Conservation (phyloP, 2,797 vertebrate species). For the Cuniculus paca region DNA sequence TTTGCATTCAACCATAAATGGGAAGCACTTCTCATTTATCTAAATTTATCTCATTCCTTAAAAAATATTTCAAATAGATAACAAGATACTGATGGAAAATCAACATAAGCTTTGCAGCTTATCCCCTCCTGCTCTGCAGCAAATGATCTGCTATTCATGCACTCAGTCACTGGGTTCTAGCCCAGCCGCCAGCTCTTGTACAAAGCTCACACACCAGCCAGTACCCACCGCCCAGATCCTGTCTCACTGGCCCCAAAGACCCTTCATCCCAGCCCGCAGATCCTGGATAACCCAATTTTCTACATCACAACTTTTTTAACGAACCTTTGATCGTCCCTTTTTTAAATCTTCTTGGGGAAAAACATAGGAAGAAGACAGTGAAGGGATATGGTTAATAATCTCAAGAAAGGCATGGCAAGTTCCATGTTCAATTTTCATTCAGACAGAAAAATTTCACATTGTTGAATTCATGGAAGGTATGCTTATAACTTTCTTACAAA, state of each 20-base stretch:
- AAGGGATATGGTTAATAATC: neutral
- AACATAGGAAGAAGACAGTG: neutral
- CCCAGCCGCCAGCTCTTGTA: neutral
- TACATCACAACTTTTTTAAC: neutral
- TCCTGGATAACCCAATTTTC: conserved; percentile 8
- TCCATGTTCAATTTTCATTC: neutral
- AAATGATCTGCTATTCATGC: neutral
- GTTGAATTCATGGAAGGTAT: neutral
- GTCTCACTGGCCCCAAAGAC: neutral
- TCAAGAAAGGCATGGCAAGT: neutral
- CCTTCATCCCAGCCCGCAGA: neutral
- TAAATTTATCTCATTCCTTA: conserved; percentile 37
- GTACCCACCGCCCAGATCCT: neutral
- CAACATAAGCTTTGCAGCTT: neutral
- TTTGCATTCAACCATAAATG: conserved; percentile 41
- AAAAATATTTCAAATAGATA: conserved; percentile 38
- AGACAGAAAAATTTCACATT: neutral
- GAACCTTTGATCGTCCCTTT: neutral
- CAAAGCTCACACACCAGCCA: neutral
- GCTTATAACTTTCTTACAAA: neutral
- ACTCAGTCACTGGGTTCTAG: neutral
- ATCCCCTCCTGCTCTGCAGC: neutral
- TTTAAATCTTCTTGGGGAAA: neutral
- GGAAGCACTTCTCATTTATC: conserved; percentile 44
- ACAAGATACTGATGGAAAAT: neutral